phyloP scores from a whole-genome alignment of 2,797 vertebrate genomes.

The Sebastiscus albofasciatus region DNA sequence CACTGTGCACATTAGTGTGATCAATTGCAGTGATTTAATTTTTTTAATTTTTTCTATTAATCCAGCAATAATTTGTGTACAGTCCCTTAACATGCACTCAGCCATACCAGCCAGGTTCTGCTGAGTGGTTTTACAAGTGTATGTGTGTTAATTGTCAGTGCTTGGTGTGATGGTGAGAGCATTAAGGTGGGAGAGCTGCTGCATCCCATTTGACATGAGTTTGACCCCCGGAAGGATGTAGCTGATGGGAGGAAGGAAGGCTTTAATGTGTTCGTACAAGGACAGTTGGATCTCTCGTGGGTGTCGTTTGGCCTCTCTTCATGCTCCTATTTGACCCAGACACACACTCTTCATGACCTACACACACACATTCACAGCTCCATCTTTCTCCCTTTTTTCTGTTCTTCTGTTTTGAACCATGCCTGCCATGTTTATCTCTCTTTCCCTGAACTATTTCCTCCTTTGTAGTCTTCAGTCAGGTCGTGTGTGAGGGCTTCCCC shows the following conservation, averaged over 20 bases:
- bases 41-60: no score
- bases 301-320: conserved; percentile 33
- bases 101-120: neutral
- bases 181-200: neutral
- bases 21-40: neutral
- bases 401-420: neutral
- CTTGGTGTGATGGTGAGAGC: neutral
- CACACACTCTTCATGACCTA: conserved; percentile 16
- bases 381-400: neutral
- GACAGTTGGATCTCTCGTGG: conserved; percentile 37
- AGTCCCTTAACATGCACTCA: neutral
- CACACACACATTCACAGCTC: neutral
- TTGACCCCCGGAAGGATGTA: conserved; percentile 63
- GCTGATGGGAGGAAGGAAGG: conserved; percentile 60
- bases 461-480: conserved; percentile 39
- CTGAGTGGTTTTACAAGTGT: neutral
- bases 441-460: conserved; percentile 4
- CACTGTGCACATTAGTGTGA: neutral
- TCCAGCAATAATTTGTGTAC: neutral
- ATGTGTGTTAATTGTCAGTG: neutral
- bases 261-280: conserved; percentile 47
- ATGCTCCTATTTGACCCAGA: conserved; percentile 26
- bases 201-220: conserved; percentile 54
- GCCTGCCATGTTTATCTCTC: neutral
- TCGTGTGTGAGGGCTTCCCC: conserved; percentile 43